phyloP scores from a whole-genome alignment of 2,113 vertebrate genomes.

The Acanthisitta chloris region DNA sequence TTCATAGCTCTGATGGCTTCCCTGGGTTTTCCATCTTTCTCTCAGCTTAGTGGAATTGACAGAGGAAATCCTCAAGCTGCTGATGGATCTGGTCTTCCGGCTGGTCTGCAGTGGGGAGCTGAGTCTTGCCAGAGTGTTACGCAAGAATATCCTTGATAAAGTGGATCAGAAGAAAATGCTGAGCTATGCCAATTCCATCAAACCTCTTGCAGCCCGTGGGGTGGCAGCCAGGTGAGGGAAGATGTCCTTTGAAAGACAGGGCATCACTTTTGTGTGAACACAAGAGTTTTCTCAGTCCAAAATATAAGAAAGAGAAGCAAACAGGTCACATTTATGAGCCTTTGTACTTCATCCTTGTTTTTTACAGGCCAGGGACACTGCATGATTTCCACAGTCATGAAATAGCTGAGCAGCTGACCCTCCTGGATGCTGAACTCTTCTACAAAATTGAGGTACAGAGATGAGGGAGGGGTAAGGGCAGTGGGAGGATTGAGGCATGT shows the following conservation, averaged over 20 bases:
- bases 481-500: not conserved
- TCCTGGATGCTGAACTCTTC: constrained; percentile 95
- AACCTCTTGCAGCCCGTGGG: constrained; percentile 89
- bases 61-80: constrained; percentile 93
- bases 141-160: constrained; percentile 97
- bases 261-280: not conserved
- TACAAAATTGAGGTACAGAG: constrained; percentile 92
- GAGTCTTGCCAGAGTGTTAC: constrained; percentile 92
- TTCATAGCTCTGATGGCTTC: not conserved
- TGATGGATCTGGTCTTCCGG: constrained; percentile 96
- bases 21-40: not conserved
- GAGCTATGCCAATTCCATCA: constrained; percentile 86
- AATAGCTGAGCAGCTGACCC: constrained; percentile 95
- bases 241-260: not conserved
- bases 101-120: constrained; percentile 94
- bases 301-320: not conserved
- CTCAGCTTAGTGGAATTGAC: constrained; percentile 92
- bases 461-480: not conserved
- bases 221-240: constrained; percentile 90
- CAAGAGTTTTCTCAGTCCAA: not conserved
- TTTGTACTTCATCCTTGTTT: not conserved
- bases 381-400: constrained; percentile 98
- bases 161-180: constrained; percentile 94
- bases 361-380: constrained; percentile 89
- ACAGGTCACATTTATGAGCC: not conserved